Evolutionary conservation across 2,888 invertebrate genomes (phyloP).

Genomic region (Catocala nupta): DNA sequence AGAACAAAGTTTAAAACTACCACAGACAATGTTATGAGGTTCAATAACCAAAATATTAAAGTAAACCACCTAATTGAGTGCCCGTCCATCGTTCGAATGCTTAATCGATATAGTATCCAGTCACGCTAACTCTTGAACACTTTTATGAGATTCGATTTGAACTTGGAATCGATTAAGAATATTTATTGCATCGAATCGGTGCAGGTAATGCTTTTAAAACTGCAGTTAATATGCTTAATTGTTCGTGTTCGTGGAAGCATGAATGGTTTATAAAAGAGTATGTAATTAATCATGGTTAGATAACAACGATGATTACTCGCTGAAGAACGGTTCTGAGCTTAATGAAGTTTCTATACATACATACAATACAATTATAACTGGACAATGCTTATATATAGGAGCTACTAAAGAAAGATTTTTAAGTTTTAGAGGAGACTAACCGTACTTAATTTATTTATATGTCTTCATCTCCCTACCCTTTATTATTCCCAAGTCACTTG

Average conservation of each 20-base stretch:
- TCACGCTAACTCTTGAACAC: conserved; percentile 12
- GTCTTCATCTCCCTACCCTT: too few relatives aligned
- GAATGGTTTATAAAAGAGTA: too few relatives aligned
- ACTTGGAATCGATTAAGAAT: conserved; percentile 9
- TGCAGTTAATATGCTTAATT: neutral
- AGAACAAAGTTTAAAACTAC: neutral
- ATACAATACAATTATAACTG: too few relatives aligned
- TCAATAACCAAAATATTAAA: conserved; percentile 9
- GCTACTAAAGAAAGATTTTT: too few relatives aligned
- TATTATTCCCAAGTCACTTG: too few relatives aligned
- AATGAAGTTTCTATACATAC: too few relatives aligned
- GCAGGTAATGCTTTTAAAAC: neutral
- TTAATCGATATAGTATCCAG: conserved; percentile 11
- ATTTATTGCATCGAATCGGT: conserved; percentile 7
- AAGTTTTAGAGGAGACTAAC: too few relatives aligned
- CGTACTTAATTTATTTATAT: too few relatives aligned
- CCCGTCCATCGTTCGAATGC: conserved; percentile 6
- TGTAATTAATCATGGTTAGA: too few relatives aligned
- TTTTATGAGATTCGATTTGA: conserved; percentile 10
- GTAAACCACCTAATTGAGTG: conserved; percentile 13
- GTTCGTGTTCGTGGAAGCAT: neutral
- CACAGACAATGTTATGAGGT: conserved; percentile 11
- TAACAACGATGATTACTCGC: too few relatives aligned
- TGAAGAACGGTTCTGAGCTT: too few relatives aligned
- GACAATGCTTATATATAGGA: too few relatives aligned